Conservation (phyloP, 2,797 vertebrate genomes). For the Astyanax mexicanus region DNA sequence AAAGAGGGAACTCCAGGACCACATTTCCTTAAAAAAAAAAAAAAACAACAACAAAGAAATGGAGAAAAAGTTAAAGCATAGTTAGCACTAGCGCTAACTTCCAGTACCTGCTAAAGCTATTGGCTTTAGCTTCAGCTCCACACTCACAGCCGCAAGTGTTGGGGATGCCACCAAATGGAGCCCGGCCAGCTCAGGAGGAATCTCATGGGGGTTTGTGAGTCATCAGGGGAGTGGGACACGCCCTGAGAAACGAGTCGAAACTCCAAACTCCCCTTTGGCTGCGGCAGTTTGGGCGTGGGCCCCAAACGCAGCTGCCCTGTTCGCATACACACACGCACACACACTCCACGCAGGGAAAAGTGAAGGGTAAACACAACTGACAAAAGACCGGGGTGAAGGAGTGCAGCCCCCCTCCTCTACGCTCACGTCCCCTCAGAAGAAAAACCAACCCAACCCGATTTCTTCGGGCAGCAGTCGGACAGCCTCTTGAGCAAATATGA, state of each 20-base stretch:
- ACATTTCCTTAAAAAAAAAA: no score
- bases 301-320: constrained; percentile 46
- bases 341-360: constrained; percentile 30
- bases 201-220: constrained; percentile 67
- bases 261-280: constrained; percentile 55
- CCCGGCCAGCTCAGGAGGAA: not conserved
- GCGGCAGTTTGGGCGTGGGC: constrained; percentile 70
- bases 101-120: not conserved
- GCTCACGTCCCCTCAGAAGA: constrained; percentile 55
- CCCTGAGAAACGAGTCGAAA: constrained; percentile 63
- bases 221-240: constrained; percentile 69
- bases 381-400: constrained; percentile 49
- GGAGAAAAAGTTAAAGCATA: no score
- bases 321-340: not conserved
- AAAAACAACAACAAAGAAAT: no score
- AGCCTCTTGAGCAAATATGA: constrained; percentile 40
- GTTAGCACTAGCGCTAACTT: no score
- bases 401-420: constrained; percentile 61
- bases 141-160: constrained; percentile 3
- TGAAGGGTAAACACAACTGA: constrained; percentile 33
- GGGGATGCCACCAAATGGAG: constrained; percentile 1
- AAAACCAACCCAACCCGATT: constrained; percentile 69
- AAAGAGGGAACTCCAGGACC: not conserved
- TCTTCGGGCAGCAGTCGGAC: constrained; percentile 31
- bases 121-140: not conserved